Evolutionary conservation across 2,113 vertebrate species (phyloP).

Genomic region (Egretta garzetta): DNA sequence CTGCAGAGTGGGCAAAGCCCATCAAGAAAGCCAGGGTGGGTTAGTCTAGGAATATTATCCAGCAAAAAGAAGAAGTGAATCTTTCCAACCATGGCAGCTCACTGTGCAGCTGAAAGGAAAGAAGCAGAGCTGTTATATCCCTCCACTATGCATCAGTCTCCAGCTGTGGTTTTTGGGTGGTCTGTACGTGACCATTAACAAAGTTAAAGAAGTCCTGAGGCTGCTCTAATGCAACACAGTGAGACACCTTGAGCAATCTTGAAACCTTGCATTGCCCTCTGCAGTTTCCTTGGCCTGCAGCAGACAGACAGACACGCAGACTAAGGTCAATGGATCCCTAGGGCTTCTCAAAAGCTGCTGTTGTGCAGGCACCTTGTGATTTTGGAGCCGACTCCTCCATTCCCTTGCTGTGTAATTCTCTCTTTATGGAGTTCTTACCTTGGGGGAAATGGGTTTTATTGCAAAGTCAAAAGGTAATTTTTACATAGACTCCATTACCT

Average conservation of each 20-base stretch:
- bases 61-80: no score
- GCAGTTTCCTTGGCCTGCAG: not conserved
- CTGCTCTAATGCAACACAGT: not conserved
- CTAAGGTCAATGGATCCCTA: not conserved
- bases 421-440: constrained; percentile 15
- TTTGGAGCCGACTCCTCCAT: not conserved
- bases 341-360: not conserved
- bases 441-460: constrained; percentile 45
- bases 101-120: not conserved
- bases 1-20: not conserved
- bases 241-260: not conserved
- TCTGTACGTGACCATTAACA: fast-evolving
- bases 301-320: not conserved
- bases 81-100: not conserved
- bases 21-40: not conserved
- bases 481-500: constrained; percentile 61
- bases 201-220: not conserved
- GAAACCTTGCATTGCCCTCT: not conserved
- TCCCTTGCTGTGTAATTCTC: not conserved
- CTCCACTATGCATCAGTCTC: not conserved
- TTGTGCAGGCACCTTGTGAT: not conserved
- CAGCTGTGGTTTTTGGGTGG: not conserved
- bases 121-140: not conserved
- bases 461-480: constrained; percentile 64
- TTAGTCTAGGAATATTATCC: not conserved